A percentile compares a stretch with the other conserved stretches of the same genome.
Conservation (phyloP, 2,888 invertebrate species). For the Nomada ferruginata region DNA sequence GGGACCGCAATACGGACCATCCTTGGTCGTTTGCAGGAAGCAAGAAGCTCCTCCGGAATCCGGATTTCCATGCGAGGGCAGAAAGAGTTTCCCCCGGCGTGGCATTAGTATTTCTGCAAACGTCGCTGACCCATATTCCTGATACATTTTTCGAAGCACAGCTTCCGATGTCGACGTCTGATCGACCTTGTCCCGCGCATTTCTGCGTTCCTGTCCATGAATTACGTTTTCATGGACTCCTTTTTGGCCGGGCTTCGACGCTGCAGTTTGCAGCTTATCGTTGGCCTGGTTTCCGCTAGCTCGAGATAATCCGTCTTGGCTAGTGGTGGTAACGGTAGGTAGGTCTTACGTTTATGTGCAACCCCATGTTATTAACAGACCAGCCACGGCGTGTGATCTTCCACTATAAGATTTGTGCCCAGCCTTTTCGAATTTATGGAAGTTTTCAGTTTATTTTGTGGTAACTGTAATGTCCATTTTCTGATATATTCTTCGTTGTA, state of each 20-base stretch:
- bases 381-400: background rate
- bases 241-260: background rate
- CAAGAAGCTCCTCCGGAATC: background rate
- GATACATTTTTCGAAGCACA: conserved; percentile 17
- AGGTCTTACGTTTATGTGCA: background rate
- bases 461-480: background rate
- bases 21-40: conserved; percentile 12
- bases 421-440: background rate
- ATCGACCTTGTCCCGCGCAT: conserved; percentile 10
- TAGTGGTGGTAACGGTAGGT: background rate
- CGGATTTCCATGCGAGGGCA: conserved; percentile 20
- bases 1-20: conserved; percentile 58
- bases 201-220: background rate
- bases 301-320: background rate
- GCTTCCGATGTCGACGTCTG: background rate
- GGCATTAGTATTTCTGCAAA: conserved; percentile 21
- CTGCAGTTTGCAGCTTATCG: background rate
- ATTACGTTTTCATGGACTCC: background rate
- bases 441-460: background rate
- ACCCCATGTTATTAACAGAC: background rate
- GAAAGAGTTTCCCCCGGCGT: conserved; percentile 22
- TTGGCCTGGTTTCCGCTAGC: conserved; percentile 8
- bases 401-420: background rate
- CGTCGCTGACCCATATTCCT: conserved; percentile 11
- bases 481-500: background rate